Evolutionary conservation across 1,140 invertebrate species (phyloP).

Genomic region (Lineus longissimus): DNA sequence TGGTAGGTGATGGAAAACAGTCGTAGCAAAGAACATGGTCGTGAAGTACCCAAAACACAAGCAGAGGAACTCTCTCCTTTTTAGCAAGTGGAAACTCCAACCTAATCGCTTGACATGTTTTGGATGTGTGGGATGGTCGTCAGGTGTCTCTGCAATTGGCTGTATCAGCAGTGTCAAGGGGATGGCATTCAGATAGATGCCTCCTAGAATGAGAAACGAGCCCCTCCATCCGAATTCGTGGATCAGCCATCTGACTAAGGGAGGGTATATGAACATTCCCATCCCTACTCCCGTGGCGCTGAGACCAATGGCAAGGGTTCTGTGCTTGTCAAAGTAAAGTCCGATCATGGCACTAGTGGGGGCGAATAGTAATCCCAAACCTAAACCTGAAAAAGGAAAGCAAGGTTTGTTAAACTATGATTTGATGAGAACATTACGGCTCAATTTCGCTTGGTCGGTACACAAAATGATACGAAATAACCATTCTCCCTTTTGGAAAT

Average conservation of each 20-base stretch:
- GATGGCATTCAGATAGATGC: slow-evolving; percentile 16
- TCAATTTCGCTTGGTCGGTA: too few relatives aligned
- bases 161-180: too few relatives aligned
- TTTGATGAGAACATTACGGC: too few relatives aligned
- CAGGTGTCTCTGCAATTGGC: too few relatives aligned
- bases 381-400: slow-evolving; percentile 64
- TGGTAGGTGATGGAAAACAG: slow-evolving; percentile 24
- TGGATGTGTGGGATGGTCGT: too few relatives aligned
- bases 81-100: too few relatives aligned
- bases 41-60: too few relatives aligned
- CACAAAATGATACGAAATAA: too few relatives aligned
- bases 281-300: slow-evolving; percentile 87
- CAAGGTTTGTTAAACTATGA: too few relatives aligned
- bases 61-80: too few relatives aligned
- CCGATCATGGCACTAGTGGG: slow-evolving; percentile 81
- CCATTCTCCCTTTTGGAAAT: too few relatives aligned
- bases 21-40: slow-evolving; percentile 4
- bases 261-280: slow-evolving; percentile 69
- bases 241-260: slow-evolving; percentile 63
- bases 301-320: slow-evolving; percentile 82
- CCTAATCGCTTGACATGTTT: too few relatives aligned
- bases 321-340: slow-evolving; percentile 84
- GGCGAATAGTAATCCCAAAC: slow-evolving; percentile 80
- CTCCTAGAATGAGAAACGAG: slow-evolving; percentile 55
- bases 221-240: slow-evolving; percentile 65